Conservation (phyloP, 2,113 vertebrate species). For the Petaurus breviceps region DNA sequence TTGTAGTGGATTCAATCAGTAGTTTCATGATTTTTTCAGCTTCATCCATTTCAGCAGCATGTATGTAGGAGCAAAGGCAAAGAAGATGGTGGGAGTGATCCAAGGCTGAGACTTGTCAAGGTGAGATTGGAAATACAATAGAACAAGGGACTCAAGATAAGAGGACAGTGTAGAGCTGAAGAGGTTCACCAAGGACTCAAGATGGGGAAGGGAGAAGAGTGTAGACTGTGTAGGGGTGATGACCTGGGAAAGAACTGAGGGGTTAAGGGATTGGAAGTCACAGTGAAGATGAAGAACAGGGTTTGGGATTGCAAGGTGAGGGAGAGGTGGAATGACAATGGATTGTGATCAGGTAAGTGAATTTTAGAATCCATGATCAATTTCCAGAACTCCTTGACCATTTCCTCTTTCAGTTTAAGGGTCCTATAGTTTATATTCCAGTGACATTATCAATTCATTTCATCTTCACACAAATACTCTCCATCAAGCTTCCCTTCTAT, state of each 20-base stretch:
- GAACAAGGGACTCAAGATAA: not conserved
- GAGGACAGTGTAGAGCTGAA: not conserved
- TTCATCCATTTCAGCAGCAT: not conserved
- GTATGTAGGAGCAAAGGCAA: not conserved
- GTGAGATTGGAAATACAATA: not conserved
- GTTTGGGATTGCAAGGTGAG: not conserved
- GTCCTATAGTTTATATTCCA: not conserved
- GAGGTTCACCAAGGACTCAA: not conserved
- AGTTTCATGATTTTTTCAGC: not conserved
- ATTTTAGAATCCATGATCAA: not conserved
- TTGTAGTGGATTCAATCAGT: not conserved
- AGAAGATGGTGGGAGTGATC: not conserved
- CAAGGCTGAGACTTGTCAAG: not conserved
- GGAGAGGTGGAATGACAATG: not conserved
- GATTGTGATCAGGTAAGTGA: not conserved
- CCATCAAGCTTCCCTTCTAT: not conserved
- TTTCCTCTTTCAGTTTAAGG: not conserved
- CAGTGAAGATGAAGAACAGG: not conserved
- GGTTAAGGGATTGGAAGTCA: not conserved
- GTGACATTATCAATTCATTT: not conserved
- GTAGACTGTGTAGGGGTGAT: not conserved
- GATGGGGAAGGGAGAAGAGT: not conserved
- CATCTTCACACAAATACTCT: not conserved
- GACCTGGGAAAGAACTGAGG: not conserved
- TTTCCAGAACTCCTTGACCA: not conserved